Evolutionary conservation across 2,888 invertebrate genomes (phyloP).

Genomic region (Petrophora chlorosata): DNA sequence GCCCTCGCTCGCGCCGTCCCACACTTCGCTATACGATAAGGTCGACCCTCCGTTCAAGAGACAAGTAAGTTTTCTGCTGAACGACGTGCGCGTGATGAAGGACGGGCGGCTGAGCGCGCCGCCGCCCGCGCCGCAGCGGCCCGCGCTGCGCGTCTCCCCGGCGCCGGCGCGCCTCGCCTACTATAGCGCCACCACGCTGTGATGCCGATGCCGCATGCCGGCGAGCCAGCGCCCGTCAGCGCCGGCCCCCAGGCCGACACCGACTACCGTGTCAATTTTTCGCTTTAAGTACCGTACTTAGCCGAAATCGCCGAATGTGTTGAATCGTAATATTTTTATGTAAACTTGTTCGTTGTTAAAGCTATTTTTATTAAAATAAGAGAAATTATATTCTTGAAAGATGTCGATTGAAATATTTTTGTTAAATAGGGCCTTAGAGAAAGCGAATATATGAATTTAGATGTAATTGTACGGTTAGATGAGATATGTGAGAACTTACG

Average conservation of each 20-base stretch:
- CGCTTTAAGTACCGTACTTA: slow-evolving; percentile 78
- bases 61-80: slow-evolving; percentile 93
- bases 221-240: slow-evolving; percentile 36
- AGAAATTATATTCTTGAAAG: slow-evolving; percentile 78
- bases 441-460: slow-evolving; percentile 72
- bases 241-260: slow-evolving; percentile 12
- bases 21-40: slow-evolving; percentile 85
- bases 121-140: slow-evolving; percentile 56
- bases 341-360: slow-evolving; percentile 81
- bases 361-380: slow-evolving; percentile 79
- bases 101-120: slow-evolving; percentile 84
- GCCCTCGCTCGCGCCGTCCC: slow-evolving; percentile 80
- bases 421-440: slow-evolving; percentile 79
- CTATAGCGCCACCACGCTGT: slow-evolving; percentile 75
- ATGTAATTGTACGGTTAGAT: slow-evolving; percentile 73
- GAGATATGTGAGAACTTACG: slow-evolving; percentile 68
- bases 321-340: slow-evolving; percentile 79
- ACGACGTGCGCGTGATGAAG: slow-evolving; percentile 91
- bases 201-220: slow-evolving; percentile 44
- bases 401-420: slow-evolving; percentile 78
- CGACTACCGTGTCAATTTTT: slow-evolving; percentile 74
- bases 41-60: slow-evolving; percentile 88
- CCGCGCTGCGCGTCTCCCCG: slow-evolving; percentile 51
- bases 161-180: slow-evolving; percentile 54
- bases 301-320: slow-evolving; percentile 73